Base-by-base conservation (phyloP, 2,797 vertebrate species). In the Fistularia commersonii region DNA sequence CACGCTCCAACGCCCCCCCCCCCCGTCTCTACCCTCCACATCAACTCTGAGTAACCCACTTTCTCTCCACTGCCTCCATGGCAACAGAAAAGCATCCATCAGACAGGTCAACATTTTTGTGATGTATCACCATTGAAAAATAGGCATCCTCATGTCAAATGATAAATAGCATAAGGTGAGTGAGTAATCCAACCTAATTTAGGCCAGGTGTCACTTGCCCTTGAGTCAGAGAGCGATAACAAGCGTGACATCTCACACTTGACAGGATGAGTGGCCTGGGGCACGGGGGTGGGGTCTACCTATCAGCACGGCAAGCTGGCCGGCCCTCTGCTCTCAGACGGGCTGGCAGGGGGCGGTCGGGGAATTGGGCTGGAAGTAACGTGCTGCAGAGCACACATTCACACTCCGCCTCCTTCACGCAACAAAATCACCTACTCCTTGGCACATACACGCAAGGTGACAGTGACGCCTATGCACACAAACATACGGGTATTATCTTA, bases 361-460 rank as follows among this genome's bases (percentile, higher is more conserved):
- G 55, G 84, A 88, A 91, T 80, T 86, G 89, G 90, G 69, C 81
- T 88, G 86, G 88, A 91, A 92, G 81, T 91, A 91, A 92, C 62
- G 41, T 48, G 76, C 37, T 56, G 69, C 68, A 78, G 79, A 61
- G 58, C 63, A 56, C 58, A 57, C 48, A 58, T 58, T 37, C 56
- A 61, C 58, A 13, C 45, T 6, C 2, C 10, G 6, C 55, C 46
- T 75, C 46, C 64, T 70, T 68, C 64, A 66, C 32, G 23, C 74
- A 57, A 64, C 38, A 64, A 46, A 40, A 63, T 42, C 42, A 61
- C 47, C 31, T 32, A 60, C 45, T 59, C 47, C 45, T 51, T 56
- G 48, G 34, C 41, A 50, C 50, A 3, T 6, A 9, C 12, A 44
- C 12, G 61, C 51, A 32, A 8, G 39, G 53, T 2, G 14, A 61